Evolutionary conservation across 2,113 vertebrate species (phyloP), one percentile per base, ranked within the genome.

Genomic region (Sorex araneus): DNA sequence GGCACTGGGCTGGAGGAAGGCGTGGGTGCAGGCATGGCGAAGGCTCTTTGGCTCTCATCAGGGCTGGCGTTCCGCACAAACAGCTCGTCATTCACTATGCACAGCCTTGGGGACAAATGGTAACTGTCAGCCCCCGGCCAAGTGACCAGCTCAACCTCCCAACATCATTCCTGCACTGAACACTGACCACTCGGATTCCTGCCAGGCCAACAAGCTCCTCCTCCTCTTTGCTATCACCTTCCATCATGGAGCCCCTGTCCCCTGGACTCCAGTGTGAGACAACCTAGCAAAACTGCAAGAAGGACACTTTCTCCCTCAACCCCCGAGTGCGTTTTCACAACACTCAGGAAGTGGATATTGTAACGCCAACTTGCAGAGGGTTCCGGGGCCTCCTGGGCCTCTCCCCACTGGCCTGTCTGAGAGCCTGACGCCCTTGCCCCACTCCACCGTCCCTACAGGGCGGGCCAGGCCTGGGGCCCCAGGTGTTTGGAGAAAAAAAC

Each of bases 1-100:
- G 99, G 98, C 81, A 99, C 99, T 0, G 99, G 99, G 86, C 99
- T 99, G 96, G 98, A 99, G 6, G 99, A 99, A 0, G 99, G 99
- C 0, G 98, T 99, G 2, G 98, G 99, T 0, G 99, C 99, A 0
- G 99, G 98, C 69, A 98, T 98, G 32, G 98, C 98, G 12, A 99
- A 99, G 0, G 99, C 99, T 74, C 98, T 93, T 10, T 98, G 98
- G 83, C 98, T 98, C 97, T 99, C 99, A 40, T 99, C 98, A 0
- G 98, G 97, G 16, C 97, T 99, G 36, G 99, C 98, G 47, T 98
- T 99, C 69, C 99, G 97, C 70, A 99, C 98, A 45, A 99, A 99
- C 13, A 99, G 97, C 96, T 99, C 98, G 18, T 99, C 99, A 0
- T 99, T 99, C 23, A 99, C 99, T 2, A 99, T 98, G 96, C 98